Percentiles rank a stretch among this genome's conserved stretches.
phyloP scores from a whole-genome alignment of 1,140 invertebrate species.

The Helicoverpa zea region DNA sequence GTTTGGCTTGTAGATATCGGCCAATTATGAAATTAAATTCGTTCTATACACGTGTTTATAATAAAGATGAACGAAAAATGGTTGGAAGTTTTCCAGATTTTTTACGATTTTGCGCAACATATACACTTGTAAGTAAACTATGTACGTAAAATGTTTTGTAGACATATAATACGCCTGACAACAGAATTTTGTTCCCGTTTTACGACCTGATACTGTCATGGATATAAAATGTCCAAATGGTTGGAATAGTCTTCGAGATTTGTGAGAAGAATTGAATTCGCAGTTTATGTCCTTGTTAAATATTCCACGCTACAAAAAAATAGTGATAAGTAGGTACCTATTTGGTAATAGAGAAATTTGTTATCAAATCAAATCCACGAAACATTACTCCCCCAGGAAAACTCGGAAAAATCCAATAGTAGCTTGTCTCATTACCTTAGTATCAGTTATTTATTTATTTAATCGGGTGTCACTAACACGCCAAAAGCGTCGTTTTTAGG shows the following conservation, averaged over 20 bases:
- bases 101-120: slow-evolving; percentile 53
- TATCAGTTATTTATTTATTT: too few species aligned
- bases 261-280: too few species aligned
- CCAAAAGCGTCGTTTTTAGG: too few species aligned
- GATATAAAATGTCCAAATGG: slow-evolving; percentile 29
- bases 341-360: too few species aligned
- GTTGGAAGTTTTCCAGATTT: slow-evolving; percentile 55
- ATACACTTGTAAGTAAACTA: slow-evolving; percentile 13
- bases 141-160: slow-evolving; percentile 44
- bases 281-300: not conserved
- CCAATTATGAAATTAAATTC: slow-evolving; percentile 43
- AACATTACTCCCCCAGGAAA: too few species aligned
- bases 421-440: too few species aligned
- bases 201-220: slow-evolving; percentile 45
- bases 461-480: too few species aligned
- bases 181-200: slow-evolving; percentile 30
- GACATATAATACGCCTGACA: slow-evolving; percentile 42
- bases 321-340: too few species aligned
- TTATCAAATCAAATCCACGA: too few species aligned
- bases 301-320: too few species aligned
- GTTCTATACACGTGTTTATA: slow-evolving; percentile 50
- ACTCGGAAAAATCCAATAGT: too few species aligned
- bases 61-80: slow-evolving; percentile 41
- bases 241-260: too few species aligned
- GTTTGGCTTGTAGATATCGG: not conserved